Conservation (phyloP, 2,113 vertebrate species). For the Empidonax traillii region DNA sequence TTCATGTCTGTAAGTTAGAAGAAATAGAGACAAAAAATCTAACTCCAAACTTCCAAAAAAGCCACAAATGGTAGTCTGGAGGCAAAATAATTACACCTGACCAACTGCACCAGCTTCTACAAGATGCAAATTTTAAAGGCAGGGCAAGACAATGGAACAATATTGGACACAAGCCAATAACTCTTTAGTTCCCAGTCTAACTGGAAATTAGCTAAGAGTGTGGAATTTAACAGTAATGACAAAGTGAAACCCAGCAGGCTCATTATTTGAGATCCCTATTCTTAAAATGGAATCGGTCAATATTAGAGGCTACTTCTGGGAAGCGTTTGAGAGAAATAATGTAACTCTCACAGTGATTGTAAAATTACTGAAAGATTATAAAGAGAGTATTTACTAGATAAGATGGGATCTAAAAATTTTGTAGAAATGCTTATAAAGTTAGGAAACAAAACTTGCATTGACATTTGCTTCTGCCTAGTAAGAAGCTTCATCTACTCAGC, state of each 20-base stretch:
- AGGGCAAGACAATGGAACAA: background rate
- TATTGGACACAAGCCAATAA: background rate
- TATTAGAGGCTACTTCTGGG: background rate
- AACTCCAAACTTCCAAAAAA: background rate
- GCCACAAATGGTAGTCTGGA: background rate
- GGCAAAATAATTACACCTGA: background rate
- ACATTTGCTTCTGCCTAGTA: background rate
- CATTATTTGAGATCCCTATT: background rate
- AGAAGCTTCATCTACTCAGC: background rate
- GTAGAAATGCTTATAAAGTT: background rate
- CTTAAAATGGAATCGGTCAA: background rate
- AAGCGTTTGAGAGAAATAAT: conserved; percentile 14
- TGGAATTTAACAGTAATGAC: background rate
- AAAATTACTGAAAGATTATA: background rate
- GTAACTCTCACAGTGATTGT: background rate
- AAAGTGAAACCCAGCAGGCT: background rate
- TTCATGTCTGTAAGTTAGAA: background rate
- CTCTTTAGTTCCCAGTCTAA: background rate
- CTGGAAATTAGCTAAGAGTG: background rate
- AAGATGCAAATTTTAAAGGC: background rate
- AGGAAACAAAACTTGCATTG: background rate
- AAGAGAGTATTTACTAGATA: background rate
- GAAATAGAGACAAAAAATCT: background rate
- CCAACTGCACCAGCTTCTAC: background rate
- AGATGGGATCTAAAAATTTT: background rate